Base-by-base conservation (phyloP, 2,113 vertebrate genomes). In the Circaetus gallicus region DNA sequence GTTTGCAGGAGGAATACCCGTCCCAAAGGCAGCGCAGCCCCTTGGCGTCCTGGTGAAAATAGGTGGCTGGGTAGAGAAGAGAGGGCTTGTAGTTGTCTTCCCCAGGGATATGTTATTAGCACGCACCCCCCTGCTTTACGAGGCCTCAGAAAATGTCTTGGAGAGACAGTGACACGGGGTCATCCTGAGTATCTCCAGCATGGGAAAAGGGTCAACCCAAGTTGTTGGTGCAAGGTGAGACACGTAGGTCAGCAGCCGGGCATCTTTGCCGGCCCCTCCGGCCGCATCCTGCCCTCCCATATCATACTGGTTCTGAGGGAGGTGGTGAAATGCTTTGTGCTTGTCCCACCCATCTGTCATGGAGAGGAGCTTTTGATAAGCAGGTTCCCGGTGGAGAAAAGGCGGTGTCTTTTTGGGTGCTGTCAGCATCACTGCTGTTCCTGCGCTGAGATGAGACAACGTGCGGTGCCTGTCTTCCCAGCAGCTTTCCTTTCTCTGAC, bases 71-170 rank as follows among this genome's bases (percentile, higher is more conserved):
- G 19, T 14, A 11, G 62, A 62, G 36, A n/a, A 53, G 29, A 20
- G n/a, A n/a, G 47, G 38, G 12, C 61, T 76, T 15, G 20, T 2
- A 10, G 29, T 13, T 59, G 45, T 38, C 18, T 3, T 19, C 19
- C 22, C 45, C 10, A 38, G 32, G 52, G 53, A 17, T 19, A 4
- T 7, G 16, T 10, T 34, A 24, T 1, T 25, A 56, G 49, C 19
- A 8, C 1, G 1, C 17, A 10, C 21, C 16, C 17, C 16, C 25
- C 1, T 1, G 0, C 5, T 16, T 40, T 34, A 18, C 1, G 3
- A 71, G 50, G 24, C 24, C 36, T 31, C 31, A 11, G 36, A 17
- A 63, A n/a, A 36, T 2, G 3, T 42, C 42, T 36, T 12, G 50
- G 36, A 56, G 50, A 36, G 58, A 19, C 2, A 2, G 67, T 13